A percentile compares a stretch with the other conserved stretches of the same genome.
These are phyloP conservation scores for Neodiprion pinetum DNA, from an alignment of 1,140 invertebrate genomes.

Conservation along the genomic window DNA sequence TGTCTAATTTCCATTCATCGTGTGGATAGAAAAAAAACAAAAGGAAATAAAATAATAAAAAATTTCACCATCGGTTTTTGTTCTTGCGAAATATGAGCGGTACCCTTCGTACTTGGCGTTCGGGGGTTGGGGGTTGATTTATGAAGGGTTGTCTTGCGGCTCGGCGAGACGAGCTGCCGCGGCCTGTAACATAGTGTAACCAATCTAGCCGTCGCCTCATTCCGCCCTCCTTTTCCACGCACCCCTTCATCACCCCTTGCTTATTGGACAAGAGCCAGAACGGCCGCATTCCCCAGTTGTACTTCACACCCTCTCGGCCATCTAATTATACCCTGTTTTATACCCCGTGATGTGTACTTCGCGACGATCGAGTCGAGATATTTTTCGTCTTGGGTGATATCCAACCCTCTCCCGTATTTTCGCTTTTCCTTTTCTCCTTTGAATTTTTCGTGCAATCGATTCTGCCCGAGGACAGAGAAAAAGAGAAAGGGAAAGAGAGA, in stretches of 20 bases:
- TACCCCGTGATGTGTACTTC: not conserved
- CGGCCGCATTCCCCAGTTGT: not conserved
- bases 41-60: no score
- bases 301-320: not conserved
- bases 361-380: not conserved
- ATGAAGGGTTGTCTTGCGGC: no score
- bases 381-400: not conserved
- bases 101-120: no score
- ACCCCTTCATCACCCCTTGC: not conserved
- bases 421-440: slow-evolving; percentile 22
- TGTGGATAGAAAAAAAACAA: no score
- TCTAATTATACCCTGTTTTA: not conserved
- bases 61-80: no score
- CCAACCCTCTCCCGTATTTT: slow-evolving; percentile 20
- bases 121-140: no score
- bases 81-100: no score
- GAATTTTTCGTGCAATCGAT: not conserved
- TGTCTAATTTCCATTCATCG: no score
- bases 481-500: slow-evolving; percentile 30
- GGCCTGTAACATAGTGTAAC: not conserved
- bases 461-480: not conserved
- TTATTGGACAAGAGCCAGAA: not conserved
- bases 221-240: no score
- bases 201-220: not conserved
- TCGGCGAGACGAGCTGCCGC: no score